Base-by-base conservation (phyloP, 2,113 vertebrate species). In the Gobio gobio region DNA sequence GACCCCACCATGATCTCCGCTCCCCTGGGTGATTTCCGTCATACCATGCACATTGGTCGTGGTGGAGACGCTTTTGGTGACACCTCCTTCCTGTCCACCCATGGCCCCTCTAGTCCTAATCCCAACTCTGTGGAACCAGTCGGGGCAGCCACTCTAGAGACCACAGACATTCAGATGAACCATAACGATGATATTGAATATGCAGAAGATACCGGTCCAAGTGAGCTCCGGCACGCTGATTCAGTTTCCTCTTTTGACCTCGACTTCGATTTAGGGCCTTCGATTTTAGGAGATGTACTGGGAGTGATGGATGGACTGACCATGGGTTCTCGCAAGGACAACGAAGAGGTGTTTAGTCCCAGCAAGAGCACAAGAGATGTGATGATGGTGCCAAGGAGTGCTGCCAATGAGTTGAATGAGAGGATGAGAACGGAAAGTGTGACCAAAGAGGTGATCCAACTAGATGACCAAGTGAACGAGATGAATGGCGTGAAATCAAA, bases 31-130 rank as follows among this genome's bases (percentile, higher is more conserved):
- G 96, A 97, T 92, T 97, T 97, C 91, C 94, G 97, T 12, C 96
- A 97, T 93, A 97, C 96, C 18, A 95, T 97, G 96, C 97, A 97
- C 89, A 96, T 97, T 22, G 96, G 96, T 8, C 93, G 96, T 45
- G 95, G 96, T 5, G 96, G 96, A 2, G 96, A 97, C 18, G 95
- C 94, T 33, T 97, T 97, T n/a, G 96, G 96, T 6, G 96, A 97
- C 92, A 97, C 96, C 58, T 96, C 96, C 16, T 97, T 97, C 88
- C 93, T 97, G 64, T 94, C 94, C 87, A 95, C 91, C 13, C 92
- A 96, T 10, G 95, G 96, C 2, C 94, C 94, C 0, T 36, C 93
- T 49, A 89, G 51, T 87, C 12, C 92, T 5, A 90, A 93, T 47
- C 14, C 33, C 10, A n/a, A 33, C 18, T 72, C 85, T 1, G 87